A percentile compares a stretch with the other conserved stretches of the same genome.
These are phyloP conservation scores for Enchytraeus crypticus DNA, from an alignment of 2,888 invertebrate genomes.

Conservation along the genomic window DNA sequence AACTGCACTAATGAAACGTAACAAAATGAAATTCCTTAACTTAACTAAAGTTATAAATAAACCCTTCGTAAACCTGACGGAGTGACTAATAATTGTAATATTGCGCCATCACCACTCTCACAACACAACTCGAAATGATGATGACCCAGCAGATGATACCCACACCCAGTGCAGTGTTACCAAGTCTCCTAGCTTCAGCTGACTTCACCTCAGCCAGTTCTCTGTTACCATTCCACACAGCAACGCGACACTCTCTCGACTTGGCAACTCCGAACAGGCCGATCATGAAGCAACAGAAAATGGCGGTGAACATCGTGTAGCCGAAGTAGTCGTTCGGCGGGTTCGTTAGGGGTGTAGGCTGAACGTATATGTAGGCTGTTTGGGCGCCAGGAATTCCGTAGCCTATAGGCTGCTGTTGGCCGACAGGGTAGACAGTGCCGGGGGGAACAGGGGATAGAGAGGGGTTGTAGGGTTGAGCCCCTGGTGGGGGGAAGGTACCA, in stretches of 20 bases:
- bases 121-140: too few species aligned
- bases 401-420: background rate
- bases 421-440: background rate
- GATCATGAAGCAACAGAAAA: conserved; percentile 25
- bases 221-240: conserved; percentile 12
- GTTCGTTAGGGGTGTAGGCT: conserved; percentile 8
- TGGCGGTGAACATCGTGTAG: conserved; percentile 21
- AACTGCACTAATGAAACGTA: too few species aligned
- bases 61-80: too few species aligned
- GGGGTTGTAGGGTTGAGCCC: too few species aligned
- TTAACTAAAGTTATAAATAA: too few species aligned
- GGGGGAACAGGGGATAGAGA: background rate
- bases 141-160: conserved; percentile 12
- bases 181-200: conserved; percentile 12
- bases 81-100: too few species aligned
- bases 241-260: conserved; percentile 18
- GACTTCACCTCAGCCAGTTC: background rate
- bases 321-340: conserved; percentile 20
- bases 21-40: too few species aligned
- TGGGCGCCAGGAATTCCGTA: background rate
- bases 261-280: conserved; percentile 24
- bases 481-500: background rate
- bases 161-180: conserved; percentile 15
- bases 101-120: too few species aligned
- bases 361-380: background rate